phyloP scores from a whole-genome alignment of 1,140 invertebrate genomes.

The Bacillus rossius region DNA sequence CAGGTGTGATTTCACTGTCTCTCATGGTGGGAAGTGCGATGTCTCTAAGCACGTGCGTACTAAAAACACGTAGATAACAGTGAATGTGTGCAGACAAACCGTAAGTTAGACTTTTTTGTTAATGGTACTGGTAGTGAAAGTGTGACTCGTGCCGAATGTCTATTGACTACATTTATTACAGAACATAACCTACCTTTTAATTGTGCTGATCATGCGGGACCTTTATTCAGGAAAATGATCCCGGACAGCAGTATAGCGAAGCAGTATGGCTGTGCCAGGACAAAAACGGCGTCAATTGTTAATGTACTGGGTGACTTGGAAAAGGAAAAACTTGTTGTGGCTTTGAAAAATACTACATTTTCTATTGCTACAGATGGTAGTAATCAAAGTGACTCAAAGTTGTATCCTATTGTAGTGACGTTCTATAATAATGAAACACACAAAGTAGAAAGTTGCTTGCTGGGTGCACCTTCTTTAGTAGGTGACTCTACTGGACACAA shows the following conservation, averaged over 20 bases:
- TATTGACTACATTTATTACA: not conserved
- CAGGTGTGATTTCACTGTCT: not conserved
- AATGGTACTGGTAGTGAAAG: not conserved
- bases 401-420: slow-evolving; percentile 1
- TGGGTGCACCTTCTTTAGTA: not conserved
- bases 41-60: not conserved
- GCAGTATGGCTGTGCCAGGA: not conserved
- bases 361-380: not conserved
- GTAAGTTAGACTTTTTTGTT: not conserved
- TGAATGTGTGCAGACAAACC: not conserved
- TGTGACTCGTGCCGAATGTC: not conserved
- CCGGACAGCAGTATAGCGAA: not conserved
- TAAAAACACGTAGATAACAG: not conserved
- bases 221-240: slow-evolving; percentile 1
- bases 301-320: not conserved
- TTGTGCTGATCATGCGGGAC: not conserved
- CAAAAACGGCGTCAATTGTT: not conserved
- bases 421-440: not conserved
- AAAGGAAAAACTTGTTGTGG: not conserved
- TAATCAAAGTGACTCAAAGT: not conserved
- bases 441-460: not conserved
- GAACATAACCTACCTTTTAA: not conserved
- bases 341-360: not conserved
- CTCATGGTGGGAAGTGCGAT: not conserved
- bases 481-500: not conserved